Evolutionary conservation across 1,140 invertebrate genomes (phyloP), one percentile per base, ranked within the genome.

Genomic region (Scaptomyza montana): DNA sequence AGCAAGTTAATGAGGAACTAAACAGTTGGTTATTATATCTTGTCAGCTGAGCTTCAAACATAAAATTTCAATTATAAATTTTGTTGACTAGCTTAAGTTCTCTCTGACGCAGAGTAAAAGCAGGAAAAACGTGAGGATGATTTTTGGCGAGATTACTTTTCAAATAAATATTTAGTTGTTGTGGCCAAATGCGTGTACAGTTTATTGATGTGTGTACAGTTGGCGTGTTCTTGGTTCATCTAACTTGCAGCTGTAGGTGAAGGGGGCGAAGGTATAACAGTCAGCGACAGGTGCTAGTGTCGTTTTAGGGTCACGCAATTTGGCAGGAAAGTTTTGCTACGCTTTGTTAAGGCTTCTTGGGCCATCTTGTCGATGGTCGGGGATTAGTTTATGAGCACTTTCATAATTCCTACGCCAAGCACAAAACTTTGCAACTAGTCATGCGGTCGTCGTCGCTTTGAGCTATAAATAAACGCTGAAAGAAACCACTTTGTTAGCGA

Each of bases 341-440:
- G 13, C 9, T 47, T 16, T 10, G 30, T 50, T 36, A 10, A 41
- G 10, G 46, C 21, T 25, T 25, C 53, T 36, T 46, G 55, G 36
- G 54, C 46, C 30, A 33, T 54, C 21, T 53, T 59, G 36, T 47
- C 62, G 66, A 49, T 53, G 54, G 39, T 45, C 10, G 19, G 45
- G 28, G 16, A 25, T n/a, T 55, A 55, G 39, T 53, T 51, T 46
- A 43, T 69, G 56, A 60, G 63, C 70, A 67, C 64, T 73, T 66
- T 73, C 12, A 56, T 56, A 62, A 62, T 56, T 28, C 10, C 9
- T 4, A 43, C 74, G 79, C 65, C 70, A 45, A 50, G 49, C 6
- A 47, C 21, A 70, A n/a, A 79, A 80, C 59, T 81, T 85, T 87
- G 60, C 43, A 67, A 71, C 79, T 84, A 78, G 70, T 81, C 79